phyloP scores from a whole-genome alignment of 2,888 invertebrate species.

The Podabrus alpinus region DNA sequence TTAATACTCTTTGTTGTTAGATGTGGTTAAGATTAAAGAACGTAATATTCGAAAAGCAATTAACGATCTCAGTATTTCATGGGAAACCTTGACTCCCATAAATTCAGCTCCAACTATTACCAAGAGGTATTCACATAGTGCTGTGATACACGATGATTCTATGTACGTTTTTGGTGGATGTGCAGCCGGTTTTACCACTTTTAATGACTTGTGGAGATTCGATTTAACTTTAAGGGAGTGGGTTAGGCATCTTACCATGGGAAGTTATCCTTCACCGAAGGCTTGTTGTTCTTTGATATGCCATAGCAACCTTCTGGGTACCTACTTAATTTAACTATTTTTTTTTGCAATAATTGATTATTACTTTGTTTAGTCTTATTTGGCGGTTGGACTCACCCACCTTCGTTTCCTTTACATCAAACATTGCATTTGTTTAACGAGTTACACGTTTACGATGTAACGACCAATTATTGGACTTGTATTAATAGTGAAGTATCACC shows the following conservation, averaged over 20 bases:
- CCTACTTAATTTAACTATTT: background rate
- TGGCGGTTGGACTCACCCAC: slow-evolving; percentile 95
- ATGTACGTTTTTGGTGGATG: slow-evolving; percentile 98
- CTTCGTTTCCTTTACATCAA: slow-evolving; percentile 81
- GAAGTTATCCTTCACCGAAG: slow-evolving; percentile 93
- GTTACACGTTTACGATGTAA: slow-evolving; percentile 84
- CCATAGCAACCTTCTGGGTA: slow-evolving; percentile 74
- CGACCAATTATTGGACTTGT: slow-evolving; percentile 77
- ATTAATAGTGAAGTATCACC: slow-evolving; percentile 67
- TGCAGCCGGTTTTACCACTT: slow-evolving; percentile 90
- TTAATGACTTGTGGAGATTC: slow-evolving; percentile 95
- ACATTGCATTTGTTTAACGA: slow-evolving; percentile 90
- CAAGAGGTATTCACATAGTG: slow-evolving; percentile 90
- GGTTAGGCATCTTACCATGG: slow-evolving; percentile 82
- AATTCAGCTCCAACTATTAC: slow-evolving; percentile 77
- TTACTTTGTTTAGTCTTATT: slow-evolving; percentile 63
- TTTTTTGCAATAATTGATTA: background rate
- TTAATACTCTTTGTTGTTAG: slow-evolving; percentile 56
- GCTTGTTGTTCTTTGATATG: slow-evolving; percentile 92
- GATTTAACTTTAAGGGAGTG: slow-evolving; percentile 85
- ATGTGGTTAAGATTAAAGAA: slow-evolving; percentile 76
- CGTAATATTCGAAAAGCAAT: slow-evolving; percentile 78
- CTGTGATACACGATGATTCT: slow-evolving; percentile 79
- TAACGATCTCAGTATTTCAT: slow-evolving; percentile 73
- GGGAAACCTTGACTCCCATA: slow-evolving; percentile 67